Evolutionary conservation across 2,797 vertebrate genomes (phyloP).

Genomic region (Scleropages formosus): DNA sequence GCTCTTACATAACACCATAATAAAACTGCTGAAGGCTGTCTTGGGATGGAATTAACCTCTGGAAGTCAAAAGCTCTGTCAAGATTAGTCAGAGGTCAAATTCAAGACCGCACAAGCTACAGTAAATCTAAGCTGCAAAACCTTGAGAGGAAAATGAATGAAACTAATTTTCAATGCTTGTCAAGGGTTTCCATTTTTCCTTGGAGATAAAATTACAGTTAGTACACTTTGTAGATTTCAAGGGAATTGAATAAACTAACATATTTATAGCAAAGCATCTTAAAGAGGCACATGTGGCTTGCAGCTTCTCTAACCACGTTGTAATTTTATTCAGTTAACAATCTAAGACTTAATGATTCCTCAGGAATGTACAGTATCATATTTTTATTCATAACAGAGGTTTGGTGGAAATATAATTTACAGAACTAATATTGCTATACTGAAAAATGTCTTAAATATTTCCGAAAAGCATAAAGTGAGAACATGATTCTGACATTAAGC

Average conservation of each 20-base stretch:
- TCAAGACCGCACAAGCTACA: constrained; percentile 30
- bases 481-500: too few relatives aligned
- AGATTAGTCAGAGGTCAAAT: constrained; percentile 37
- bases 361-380: neutral
- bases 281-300: neutral
- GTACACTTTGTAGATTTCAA: constrained; percentile 3
- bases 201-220: neutral
- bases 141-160: constrained; percentile 22
- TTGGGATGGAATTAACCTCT: constrained; percentile 32
- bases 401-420: too few relatives aligned
- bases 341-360: too few relatives aligned
- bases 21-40: constrained; percentile 28
- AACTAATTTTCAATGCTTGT: constrained; percentile 38
- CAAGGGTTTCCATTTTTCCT: constrained; percentile 19
- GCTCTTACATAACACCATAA: constrained; percentile 17
- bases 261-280: too few relatives aligned
- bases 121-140: constrained; percentile 35
- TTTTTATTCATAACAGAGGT: too few relatives aligned
- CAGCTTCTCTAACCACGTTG: neutral
- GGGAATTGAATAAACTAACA: neutral
- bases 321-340: neutral
- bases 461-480: too few relatives aligned
- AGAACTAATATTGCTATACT: too few relatives aligned
- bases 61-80: constrained; percentile 24
- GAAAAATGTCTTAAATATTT: too few relatives aligned